These are phyloP conservation scores for Dermochelys coriacea DNA, from an alignment of 2,797 vertebrate genomes.

Conservation along the genomic window DNA sequence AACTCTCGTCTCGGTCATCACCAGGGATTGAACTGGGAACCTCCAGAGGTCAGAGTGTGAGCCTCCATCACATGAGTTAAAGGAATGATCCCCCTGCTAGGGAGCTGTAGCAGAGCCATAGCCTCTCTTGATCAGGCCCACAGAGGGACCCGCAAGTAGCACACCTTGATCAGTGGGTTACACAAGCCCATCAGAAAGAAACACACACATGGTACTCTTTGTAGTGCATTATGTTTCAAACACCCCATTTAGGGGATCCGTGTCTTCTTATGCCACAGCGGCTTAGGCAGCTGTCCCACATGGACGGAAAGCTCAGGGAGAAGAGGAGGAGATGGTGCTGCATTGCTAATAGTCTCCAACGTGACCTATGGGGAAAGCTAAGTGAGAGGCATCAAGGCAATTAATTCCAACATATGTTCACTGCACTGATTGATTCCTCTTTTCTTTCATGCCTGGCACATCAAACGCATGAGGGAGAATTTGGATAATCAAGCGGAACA, in stretches of 20 bases:
- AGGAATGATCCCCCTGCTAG: too few species aligned
- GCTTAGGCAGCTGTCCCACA: neutral
- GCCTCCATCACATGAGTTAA: too few species aligned
- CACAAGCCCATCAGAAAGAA: too few species aligned
- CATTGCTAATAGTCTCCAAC: neutral
- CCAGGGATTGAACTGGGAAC: too few species aligned
- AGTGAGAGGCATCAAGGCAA: constrained; percentile 30
- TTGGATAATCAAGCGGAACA: constrained; percentile 34
- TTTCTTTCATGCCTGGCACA: constrained; percentile 65
- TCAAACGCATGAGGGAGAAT: constrained; percentile 9
- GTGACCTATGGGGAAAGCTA: constrained; percentile 17
- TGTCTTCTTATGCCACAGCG: constrained; percentile 19
- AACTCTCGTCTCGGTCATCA: too few species aligned
- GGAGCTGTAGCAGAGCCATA: too few species aligned
- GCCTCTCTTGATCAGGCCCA: too few species aligned
- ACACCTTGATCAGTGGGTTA: too few species aligned
- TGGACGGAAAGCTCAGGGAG: constrained; percentile 38
- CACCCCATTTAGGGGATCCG: neutral
- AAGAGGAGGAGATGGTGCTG: constrained; percentile 26
- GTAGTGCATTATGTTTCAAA: too few species aligned
- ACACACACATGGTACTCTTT: too few species aligned
- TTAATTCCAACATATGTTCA: constrained; percentile 55
- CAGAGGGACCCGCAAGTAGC: too few species aligned
- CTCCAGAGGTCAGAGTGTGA: too few species aligned
- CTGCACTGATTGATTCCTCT: constrained; percentile 56